Evolutionary conservation across 2,888 invertebrate species (phyloP).

Genomic region (Lasioglossum oenotherae): DNA sequence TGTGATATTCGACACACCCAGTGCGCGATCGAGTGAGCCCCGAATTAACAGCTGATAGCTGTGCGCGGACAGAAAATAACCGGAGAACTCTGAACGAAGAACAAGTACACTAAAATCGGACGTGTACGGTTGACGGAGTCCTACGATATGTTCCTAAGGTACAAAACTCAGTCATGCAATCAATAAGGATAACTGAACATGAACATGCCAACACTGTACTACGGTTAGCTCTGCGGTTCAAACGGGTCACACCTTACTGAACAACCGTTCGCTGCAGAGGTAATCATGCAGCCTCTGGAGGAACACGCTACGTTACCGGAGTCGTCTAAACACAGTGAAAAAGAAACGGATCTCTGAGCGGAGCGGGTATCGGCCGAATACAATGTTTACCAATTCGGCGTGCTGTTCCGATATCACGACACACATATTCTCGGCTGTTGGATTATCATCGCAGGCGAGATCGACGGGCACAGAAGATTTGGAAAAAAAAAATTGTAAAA

Average conservation of each 20-base stretch:
- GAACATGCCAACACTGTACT: conserved; percentile 35
- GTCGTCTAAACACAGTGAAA: conserved; percentile 3
- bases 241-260: conserved; percentile 27
- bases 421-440: not conserved
- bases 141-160: not conserved
- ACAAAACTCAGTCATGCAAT: conserved; percentile 45
- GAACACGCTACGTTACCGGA: not conserved
- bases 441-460: not conserved
- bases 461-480: not conserved
- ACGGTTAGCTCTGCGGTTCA: conserved; percentile 36
- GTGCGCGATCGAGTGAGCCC: not conserved
- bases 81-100: not conserved
- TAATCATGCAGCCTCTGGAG: conserved; percentile 19
- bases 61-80: not conserved
- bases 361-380: conserved; percentile 59
- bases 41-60: not conserved
- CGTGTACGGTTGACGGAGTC: not conserved
- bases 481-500: not conserved
- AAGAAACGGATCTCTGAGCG: conserved; percentile 8
- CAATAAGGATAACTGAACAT: conserved; percentile 27
- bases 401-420: conserved; percentile 12
- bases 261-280: not conserved
- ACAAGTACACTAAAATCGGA: not conserved
- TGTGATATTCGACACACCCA: not conserved
- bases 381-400: conserved; percentile 49